Evolutionary conservation across 2,797 vertebrate species (phyloP), one percentile per base, ranked within the genome.

Genomic region (Sebastes trivittatus): DNA sequence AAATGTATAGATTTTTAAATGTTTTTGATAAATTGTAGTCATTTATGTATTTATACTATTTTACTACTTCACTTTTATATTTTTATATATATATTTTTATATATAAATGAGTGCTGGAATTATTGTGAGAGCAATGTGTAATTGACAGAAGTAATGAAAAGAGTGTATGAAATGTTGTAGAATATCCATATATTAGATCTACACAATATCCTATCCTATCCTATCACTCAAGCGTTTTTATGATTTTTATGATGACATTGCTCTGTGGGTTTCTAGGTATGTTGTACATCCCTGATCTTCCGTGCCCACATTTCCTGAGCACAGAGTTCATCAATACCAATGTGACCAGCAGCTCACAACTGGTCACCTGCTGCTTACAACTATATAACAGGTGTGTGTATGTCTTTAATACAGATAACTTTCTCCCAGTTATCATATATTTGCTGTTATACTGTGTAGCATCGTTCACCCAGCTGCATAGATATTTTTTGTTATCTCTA

Each of bases 341-440:
- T 2, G 79, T 90, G 68, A 79, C 20, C 75, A 95, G 89, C 70
- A 94, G 79, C 83, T 90, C 94, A 23, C 46, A 93, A 11, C 58
- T 96, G 11, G 2, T 93, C 58, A 66, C 87, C 78, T 98, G 97
- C 87, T 97, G 97, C 88, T 77, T 71, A n/a, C 79, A 89, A 20
- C 87, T 94, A 2, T 93, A 91, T 16, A 36, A 80, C 77, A 93
- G 89, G 92, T 95, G 29, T 66, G 80, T 77, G 20, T 60, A 20
- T 72, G 11, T 59, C 5, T 38, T 2, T 69, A 54, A 65, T 34
- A 32, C 18, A 30, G 16, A 60, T 20, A 55, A 60, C 36, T 64
- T 7, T 36, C 29, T 34, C n/a, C 34, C 14, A 58, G 3, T 56
- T 23, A 13, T 1, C 34, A 38, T 18, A 60, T 32, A 42, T 32